Conservation (phyloP, 1,140 invertebrate species). For the Brachionus angularis region DNA sequence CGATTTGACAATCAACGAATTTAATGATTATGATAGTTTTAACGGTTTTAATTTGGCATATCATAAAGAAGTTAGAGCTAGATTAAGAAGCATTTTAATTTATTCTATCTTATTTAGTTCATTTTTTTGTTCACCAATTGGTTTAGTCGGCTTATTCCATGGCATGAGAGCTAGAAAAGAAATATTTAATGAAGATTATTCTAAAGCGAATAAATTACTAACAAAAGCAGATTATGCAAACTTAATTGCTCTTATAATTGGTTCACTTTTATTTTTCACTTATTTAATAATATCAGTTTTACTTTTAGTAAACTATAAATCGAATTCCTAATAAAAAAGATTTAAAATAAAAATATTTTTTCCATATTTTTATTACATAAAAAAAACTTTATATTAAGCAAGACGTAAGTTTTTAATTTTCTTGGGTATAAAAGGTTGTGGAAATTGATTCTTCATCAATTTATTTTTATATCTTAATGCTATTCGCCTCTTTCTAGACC, state of each 20-base stretch:
- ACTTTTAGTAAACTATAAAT: neutral
- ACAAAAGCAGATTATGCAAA: slow-evolving; percentile 29
- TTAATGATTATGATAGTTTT: neutral
- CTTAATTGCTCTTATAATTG: slow-evolving; percentile 8
- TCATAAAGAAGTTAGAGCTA: slow-evolving; percentile 13
- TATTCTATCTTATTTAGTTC: slow-evolving; percentile 1
- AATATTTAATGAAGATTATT: neutral
- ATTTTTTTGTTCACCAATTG: neutral
- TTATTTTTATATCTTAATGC: slow-evolving; percentile 37
- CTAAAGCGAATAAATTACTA: neutral
- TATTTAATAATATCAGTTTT: neutral
- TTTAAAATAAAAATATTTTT: no score
- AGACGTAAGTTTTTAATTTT: slow-evolving; percentile 42
- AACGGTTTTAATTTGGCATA: slow-evolving; percentile 8
- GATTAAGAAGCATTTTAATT: slow-evolving; percentile 6
- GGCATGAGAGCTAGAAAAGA: slow-evolving; percentile 14
- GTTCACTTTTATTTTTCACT: neutral
- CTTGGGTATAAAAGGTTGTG: slow-evolving; percentile 33
- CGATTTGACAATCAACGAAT: neutral
- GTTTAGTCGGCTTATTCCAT: neutral
- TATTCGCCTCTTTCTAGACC: slow-evolving; percentile 20
- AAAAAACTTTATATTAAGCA: neutral
- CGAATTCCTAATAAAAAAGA: neutral
- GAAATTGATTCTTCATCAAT: slow-evolving; percentile 36
- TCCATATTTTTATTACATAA: no score